A percentile compares a stretch with the other conserved stretches of the same genome.
phyloP scores from a whole-genome alignment of 1,140 invertebrate species.

The Eurosta solidaginis region DNA sequence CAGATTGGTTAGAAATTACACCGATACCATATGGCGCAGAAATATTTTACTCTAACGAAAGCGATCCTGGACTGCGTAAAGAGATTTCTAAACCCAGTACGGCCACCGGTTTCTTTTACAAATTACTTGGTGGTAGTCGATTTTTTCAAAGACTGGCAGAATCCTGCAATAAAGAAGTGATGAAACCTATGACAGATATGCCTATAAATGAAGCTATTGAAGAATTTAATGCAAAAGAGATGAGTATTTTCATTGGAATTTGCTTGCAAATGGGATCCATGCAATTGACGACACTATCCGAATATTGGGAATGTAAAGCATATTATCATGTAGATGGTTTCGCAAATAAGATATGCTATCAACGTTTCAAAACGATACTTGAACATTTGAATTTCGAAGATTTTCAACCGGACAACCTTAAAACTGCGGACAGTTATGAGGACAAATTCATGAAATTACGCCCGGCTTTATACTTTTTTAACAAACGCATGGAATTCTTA shows the following conservation, averaged over 20 bases:
- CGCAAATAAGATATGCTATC: not conserved
- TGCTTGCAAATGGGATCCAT: slow-evolving; percentile 44
- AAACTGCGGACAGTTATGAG: not conserved
- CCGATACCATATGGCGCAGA: not conserved
- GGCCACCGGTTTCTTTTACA: slow-evolving; percentile 39
- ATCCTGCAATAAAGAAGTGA: not conserved
- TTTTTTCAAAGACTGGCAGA: slow-evolving; percentile 39
- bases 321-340: slow-evolving; percentile 34
- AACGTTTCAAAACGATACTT: not conserved
- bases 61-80: not conserved
- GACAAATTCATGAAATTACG: not conserved
- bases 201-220: not conserved
- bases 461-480: not conserved
- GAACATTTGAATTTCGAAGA: not conserved
- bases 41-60: not conserved
- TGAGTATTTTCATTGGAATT: slow-evolving; percentile 45
- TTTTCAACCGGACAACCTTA: not conserved
- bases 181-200: not conserved
- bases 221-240: slow-evolving; percentile 38
- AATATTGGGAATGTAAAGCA: slow-evolving; percentile 40
- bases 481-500: slow-evolving; percentile 29
- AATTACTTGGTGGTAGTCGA: slow-evolving; percentile 41
- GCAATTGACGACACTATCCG: slow-evolving; percentile 38
- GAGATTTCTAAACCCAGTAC: not conserved
- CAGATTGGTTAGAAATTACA: not conserved